Conservation (phyloP, 92 coral and sea anemone genomes). For the Paramuricea clavata region DNA sequence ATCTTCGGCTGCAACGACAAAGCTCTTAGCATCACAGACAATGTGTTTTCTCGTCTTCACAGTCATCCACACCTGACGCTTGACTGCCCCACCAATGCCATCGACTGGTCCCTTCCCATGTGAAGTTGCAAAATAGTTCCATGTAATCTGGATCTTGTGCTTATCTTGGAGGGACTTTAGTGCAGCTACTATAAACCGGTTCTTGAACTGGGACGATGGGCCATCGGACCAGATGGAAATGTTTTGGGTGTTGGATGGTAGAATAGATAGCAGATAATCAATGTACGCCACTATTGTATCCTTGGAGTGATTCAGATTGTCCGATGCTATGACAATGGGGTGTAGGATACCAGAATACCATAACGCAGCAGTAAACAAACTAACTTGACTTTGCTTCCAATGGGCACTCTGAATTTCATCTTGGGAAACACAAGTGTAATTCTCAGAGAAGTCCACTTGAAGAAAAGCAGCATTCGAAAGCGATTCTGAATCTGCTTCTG, state of each 20-base stretch:
- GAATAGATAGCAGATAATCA: conserved; percentile 55
- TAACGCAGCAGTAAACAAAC: conserved; percentile 55
- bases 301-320: conserved; percentile 60
- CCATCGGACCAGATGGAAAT: conserved; percentile 67
- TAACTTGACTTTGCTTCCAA: conserved; percentile 61
- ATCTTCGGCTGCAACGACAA: conserved; percentile 39
- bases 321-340: conserved; percentile 62
- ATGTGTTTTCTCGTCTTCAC: conserved; percentile 14
- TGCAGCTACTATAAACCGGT: conserved; percentile 59
- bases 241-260: conserved; percentile 55
- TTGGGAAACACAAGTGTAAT: conserved; percentile 62
- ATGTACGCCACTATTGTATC: conserved; percentile 65
- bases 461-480: neutral
- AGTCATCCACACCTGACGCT: conserved; percentile 40
- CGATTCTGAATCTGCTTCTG: neutral
- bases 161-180: conserved; percentile 54
- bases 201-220: conserved; percentile 67
- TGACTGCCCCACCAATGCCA: conserved; percentile 60
- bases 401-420: no score
- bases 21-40: conserved; percentile 6
- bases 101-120: no score
- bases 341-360: conserved; percentile 52
- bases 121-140: no score
- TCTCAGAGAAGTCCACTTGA: conserved; percentile 68
- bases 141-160: conserved; percentile 55